Conservation (phyloP, 2,113 vertebrate genomes). For the Limanda limanda region DNA sequence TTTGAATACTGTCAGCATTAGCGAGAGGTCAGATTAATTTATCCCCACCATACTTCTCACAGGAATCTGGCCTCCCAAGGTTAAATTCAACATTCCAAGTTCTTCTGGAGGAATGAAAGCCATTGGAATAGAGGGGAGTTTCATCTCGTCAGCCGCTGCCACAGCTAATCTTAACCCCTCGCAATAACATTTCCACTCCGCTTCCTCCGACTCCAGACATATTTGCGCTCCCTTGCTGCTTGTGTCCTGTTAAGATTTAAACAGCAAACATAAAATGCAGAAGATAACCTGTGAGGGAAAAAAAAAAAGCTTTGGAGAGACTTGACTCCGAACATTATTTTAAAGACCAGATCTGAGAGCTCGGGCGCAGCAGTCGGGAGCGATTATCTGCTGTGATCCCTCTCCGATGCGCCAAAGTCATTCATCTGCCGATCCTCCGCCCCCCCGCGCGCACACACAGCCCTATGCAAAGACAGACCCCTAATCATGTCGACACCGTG, state of each 20-base stretch:
- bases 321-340: slow-evolving; percentile 84
- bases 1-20: slow-evolving; percentile 51
- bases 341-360: slow-evolving; percentile 83
- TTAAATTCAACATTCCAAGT: slow-evolving; percentile 69
- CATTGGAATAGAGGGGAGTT: slow-evolving; percentile 67
- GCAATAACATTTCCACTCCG: slow-evolving; percentile 81
- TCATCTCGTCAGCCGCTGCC: slow-evolving; percentile 71
- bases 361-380: slow-evolving; percentile 69
- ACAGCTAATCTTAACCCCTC: slow-evolving; percentile 78
- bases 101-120: slow-evolving; percentile 65
- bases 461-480: slow-evolving; percentile 73
- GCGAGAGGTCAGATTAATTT: slow-evolving; percentile 63
- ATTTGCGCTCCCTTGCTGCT: slow-evolving; percentile 81
- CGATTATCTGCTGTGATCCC: slow-evolving; percentile 84
- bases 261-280: slow-evolving; percentile 83
- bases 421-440: slow-evolving; percentile 80
- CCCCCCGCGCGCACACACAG: slow-evolving; percentile 48
- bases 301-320: slow-evolving; percentile 70
- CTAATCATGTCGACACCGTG: slow-evolving; percentile 78
- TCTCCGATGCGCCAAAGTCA: slow-evolving; percentile 78
- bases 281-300: slow-evolving; percentile 76
- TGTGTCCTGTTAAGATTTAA: slow-evolving; percentile 84
- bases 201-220: slow-evolving; percentile 80
- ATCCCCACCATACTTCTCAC: slow-evolving; percentile 14
- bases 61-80: slow-evolving; percentile 63